Evolutionary conservation across 2,888 invertebrate species (phyloP).

Genomic region (Pseudanteris insignis): DNA sequence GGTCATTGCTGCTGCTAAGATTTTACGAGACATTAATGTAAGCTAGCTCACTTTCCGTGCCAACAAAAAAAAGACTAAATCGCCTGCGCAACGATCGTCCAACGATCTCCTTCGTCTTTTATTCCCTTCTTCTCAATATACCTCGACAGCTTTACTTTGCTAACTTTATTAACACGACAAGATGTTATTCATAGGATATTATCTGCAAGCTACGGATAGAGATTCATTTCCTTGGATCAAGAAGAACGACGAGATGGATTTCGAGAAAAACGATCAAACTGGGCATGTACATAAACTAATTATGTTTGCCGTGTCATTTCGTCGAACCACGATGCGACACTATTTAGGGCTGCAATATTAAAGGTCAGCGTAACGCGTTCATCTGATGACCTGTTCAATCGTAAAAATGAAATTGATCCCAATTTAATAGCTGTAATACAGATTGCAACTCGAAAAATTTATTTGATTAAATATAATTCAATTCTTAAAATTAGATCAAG

Average conservation of each 20-base stretch:
- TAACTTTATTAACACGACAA: constrained; percentile 45
- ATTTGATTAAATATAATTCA: no score
- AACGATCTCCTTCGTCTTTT: no score
- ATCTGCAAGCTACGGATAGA: constrained; percentile 32
- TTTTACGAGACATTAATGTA: constrained; percentile 51
- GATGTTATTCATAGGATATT: constrained; percentile 47
- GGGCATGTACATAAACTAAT: constrained; percentile 39
- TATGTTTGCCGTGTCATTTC: constrained; percentile 32
- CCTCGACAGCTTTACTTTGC: constrained; percentile 42
- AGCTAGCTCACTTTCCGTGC: constrained; percentile 42
- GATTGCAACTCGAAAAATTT: no score
- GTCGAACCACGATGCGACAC: constrained; percentile 27
- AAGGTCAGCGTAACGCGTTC: constrained; percentile 7
- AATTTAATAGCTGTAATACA: no score
- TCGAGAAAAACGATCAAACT: constrained; percentile 29
- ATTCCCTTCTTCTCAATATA: no score
- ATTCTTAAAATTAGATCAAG: no score
- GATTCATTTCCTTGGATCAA: constrained; percentile 40
- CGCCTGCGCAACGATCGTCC: no score
- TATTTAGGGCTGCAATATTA: constrained; percentile 18
- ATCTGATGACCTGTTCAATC: no score
- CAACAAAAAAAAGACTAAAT: constrained; percentile 46
- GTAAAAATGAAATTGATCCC: no score
- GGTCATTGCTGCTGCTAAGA: constrained; percentile 41
- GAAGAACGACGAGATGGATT: constrained; percentile 32